Evolutionary conservation across 2,797 vertebrate genomes (phyloP).

Genomic region (Semotilus atromaculatus): DNA sequence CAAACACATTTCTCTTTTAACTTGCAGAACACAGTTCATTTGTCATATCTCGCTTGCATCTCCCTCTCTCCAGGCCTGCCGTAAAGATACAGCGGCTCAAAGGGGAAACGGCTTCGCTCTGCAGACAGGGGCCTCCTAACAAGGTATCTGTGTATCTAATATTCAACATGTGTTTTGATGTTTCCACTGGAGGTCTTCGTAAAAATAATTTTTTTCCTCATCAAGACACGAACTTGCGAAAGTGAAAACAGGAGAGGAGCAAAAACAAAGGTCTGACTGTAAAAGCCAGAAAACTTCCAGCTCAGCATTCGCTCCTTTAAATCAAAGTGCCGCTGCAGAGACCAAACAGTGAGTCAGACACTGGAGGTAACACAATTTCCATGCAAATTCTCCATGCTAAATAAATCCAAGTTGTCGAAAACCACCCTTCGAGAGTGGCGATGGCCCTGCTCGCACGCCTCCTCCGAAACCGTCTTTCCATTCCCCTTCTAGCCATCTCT

Average conservation of each 20-base stretch:
- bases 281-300: conserved; percentile 27
- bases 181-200: conserved; percentile 38
- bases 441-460: conserved; percentile 52
- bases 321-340: conserved; percentile 44
- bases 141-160: conserved; percentile 49
- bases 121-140: conserved; percentile 30
- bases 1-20: conserved; percentile 71
- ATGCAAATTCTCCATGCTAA: conserved; percentile 59
- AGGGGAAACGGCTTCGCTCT: conserved; percentile 22
- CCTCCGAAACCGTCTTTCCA: conserved; percentile 66
- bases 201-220: conserved; percentile 31
- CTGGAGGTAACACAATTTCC: conserved; percentile 43
- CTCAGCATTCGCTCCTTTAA: conserved; percentile 46
- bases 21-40: conserved; percentile 65
- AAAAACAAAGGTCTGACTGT: conserved; percentile 40
- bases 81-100: conserved; percentile 37
- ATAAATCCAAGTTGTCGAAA: conserved; percentile 68
- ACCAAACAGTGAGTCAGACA: conserved; percentile 44
- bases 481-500: conserved; percentile 50
- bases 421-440: conserved; percentile 47
- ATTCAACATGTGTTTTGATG: conserved; percentile 48
- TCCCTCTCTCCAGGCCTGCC: conserved; percentile 54
- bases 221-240: conserved; percentile 27
- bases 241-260: conserved; percentile 26
- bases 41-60: conserved; percentile 66